These are phyloP conservation scores for Tenebrosternarchus preto DNA, from an alignment of 2,113 vertebrate genomes.

Conservation along the genomic window DNA sequence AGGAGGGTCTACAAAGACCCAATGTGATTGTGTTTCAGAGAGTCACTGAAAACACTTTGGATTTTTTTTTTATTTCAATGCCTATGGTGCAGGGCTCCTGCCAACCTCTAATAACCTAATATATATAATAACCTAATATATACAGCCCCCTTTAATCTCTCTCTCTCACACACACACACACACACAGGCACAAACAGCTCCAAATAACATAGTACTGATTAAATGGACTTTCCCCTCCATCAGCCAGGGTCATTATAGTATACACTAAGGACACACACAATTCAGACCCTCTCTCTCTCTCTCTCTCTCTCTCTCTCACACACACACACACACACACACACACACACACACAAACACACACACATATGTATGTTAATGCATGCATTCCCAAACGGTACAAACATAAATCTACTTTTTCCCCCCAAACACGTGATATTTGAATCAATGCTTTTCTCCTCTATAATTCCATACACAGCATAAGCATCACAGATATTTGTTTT, in stretches of 20 bases:
- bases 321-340: conserved; percentile 35
- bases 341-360: conserved; percentile 35
- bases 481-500: background rate
- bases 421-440: conserved; percentile 35
- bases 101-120: conserved; percentile 57
- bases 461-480: background rate
- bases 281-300: conserved; percentile 40
- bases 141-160: conserved; percentile 48
- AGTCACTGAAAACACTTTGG: conserved; percentile 23
- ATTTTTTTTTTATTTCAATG: conserved; percentile 47
- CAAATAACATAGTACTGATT: conserved; percentile 57
- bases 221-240: conserved; percentile 60
- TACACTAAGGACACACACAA: conserved; percentile 51
- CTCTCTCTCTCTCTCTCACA: conserved; percentile 32
- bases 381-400: conserved; percentile 17
- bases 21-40: conserved; percentile 37
- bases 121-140: no score
- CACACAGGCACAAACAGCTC: conserved; percentile 34
- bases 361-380: conserved; percentile 35
- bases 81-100: conserved; percentile 47
- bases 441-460: conserved; percentile 26
- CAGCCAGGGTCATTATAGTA: conserved; percentile 62
- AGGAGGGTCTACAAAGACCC: background rate
- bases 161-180: conserved; percentile 38
- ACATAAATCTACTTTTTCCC: conserved; percentile 37